phyloP scores from a whole-genome alignment of 2,888 invertebrate species.

The Orthonevra nobilis region DNA sequence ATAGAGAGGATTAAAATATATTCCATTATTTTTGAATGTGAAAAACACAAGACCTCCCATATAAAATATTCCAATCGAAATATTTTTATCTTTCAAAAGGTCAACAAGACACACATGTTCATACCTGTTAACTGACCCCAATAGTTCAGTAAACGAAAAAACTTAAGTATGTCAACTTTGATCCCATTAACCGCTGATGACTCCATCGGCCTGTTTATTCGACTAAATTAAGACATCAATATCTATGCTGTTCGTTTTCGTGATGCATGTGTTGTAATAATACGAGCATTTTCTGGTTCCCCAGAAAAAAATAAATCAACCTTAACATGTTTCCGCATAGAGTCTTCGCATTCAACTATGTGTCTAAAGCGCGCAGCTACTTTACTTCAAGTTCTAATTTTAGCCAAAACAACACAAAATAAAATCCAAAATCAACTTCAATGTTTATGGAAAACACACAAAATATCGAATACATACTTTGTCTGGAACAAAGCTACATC shows the following conservation, averaged over 20 bases:
- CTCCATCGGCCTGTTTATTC: conserved; percentile 60
- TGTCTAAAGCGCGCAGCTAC: conserved; percentile 8
- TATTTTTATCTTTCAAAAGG: no score
- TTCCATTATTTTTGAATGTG: no score
- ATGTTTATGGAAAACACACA: conserved; percentile 56
- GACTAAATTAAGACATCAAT: conserved; percentile 41
- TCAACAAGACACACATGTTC: no score
- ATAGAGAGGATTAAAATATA: no score
- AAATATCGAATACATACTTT: conserved; percentile 53
- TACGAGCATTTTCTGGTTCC: conserved; percentile 3
- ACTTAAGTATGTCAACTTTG: conserved; percentile 9
- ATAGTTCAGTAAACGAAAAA: background rate
- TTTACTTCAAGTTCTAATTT: conserved; percentile 42
- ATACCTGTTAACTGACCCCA: background rate
- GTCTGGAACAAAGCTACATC: conserved; percentile 50
- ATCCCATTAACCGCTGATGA: conserved; percentile 47
- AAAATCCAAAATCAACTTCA: conserved; percentile 42
- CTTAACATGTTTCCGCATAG: conserved; percentile 46
- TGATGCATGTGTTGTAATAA: conserved; percentile 29
- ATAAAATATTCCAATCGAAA: no score
- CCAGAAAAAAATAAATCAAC: conserved; percentile 36
- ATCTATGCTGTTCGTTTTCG: background rate
- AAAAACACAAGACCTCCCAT: no score
- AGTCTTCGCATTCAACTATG: conserved; percentile 6
- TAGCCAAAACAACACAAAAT: conserved; percentile 23